phyloP scores from a whole-genome alignment of 2,888 invertebrate species.

The Lithophane socia region DNA sequence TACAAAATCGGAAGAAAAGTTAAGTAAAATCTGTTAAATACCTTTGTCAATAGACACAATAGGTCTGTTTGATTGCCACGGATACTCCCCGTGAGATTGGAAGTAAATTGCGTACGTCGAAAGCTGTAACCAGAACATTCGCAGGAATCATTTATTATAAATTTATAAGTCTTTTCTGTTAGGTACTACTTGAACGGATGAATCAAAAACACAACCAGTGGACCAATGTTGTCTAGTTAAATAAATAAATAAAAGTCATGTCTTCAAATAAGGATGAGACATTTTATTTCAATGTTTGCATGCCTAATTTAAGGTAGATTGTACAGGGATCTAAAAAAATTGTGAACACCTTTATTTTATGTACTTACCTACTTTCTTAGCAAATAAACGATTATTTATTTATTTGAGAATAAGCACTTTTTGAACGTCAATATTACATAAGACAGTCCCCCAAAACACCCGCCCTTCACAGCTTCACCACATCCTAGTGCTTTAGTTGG shows the following conservation, averaged over 20 bases:
- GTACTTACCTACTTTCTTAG: no score
- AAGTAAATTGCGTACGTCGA: conserved; percentile 87
- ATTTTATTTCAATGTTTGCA: no score
- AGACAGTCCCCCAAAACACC: background rate
- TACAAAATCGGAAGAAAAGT: background rate
- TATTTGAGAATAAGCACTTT: background rate
- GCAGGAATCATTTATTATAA: background rate
- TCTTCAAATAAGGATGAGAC: background rate
- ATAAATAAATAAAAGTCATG: background rate
- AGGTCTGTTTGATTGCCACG: conserved; percentile 87
- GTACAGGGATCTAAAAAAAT: no score
- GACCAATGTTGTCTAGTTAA: no score
- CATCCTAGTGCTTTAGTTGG: background rate
- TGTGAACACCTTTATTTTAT: no score
- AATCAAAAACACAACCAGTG: background rate
- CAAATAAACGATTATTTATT: no score
- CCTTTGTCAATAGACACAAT: conserved; percentile 82
- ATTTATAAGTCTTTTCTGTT: background rate
- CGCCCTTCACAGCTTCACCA: background rate
- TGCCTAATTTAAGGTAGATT: no score
- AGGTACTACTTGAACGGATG: background rate
- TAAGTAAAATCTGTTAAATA: background rate
- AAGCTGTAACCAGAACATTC: conserved; percentile 75
- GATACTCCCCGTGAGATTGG: conserved; percentile 88
- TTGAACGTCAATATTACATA: background rate